Evolutionary conservation across 2,888 invertebrate species (phyloP), one percentile per base, ranked within the genome.

Genomic region (Eristalinus aeneus): DNA sequence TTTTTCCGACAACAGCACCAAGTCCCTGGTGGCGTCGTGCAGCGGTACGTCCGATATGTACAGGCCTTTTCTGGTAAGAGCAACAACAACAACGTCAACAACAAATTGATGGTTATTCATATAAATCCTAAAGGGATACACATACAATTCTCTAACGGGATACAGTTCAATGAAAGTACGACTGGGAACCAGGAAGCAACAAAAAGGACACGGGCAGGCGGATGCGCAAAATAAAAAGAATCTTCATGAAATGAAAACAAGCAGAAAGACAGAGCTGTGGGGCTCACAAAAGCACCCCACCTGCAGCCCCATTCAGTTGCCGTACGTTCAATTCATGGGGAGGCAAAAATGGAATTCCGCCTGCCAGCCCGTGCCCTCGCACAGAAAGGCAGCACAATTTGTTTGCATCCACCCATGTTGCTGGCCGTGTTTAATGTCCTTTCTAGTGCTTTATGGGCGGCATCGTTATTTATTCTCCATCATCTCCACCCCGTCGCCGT

Each of bases 1-100:
- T 92, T 98, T 98, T 92, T 98, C 98, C 8, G 98, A 98, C 94
- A 98, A 96, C 89, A 99, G 94, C 8, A 99, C 98, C 90, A 99
- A 94, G 93, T 98, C 98, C 79, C 98, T 94, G 3, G 98, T 98
- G 1, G 98, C 98, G 91, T 98, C 98, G 91, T 98, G 98, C 22
- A 98, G 94, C 2, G 98, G 98, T 87, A 98, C 97, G 93, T 99
- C 98, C 82, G 98, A 97, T 90, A 99, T 96, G 93, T 96, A 98
- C 31, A 99, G 94, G 1, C 98, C 98, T 69, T 97, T 95, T 88
- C 98, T 97, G 90, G 46, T 82, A 92, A n/a, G 8, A 90, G 85
- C 46, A 78, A 22, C 53, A 16, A 20, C n/a, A n/a, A 69, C n/a
- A 75, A 68, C n/a, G n/a, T n/a, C n/a, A n/a, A 39, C 12, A 60